A percentile compares a stretch with the other conserved stretches of the same genome.
phyloP scores from a whole-genome alignment of 2,888 invertebrate species.

The Sipha maydis region DNA sequence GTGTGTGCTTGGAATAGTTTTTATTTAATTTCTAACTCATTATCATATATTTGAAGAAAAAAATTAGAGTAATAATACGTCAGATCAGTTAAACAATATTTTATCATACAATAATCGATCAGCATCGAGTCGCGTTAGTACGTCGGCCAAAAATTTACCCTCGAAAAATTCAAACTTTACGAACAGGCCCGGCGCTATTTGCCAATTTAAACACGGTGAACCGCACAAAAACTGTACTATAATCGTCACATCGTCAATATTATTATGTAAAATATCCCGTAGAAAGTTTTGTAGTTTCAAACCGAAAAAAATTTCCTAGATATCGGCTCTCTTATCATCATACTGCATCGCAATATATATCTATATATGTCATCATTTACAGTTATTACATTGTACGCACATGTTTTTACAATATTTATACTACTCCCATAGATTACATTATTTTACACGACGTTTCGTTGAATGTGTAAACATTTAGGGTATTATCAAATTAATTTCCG shows the following conservation, averaged over 20 bases:
- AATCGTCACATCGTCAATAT: neutral
- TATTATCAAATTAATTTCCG: constrained; percentile 34
- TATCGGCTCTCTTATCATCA: too few relatives aligned
- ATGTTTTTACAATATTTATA: constrained; percentile 20
- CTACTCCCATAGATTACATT: neutral
- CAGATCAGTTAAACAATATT: neutral
- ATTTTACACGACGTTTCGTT: neutral
- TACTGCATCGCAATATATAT: too few relatives aligned
- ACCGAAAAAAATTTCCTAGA: too few relatives aligned
- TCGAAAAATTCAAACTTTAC: neutral
- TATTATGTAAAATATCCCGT: too few relatives aligned
- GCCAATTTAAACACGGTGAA: too few relatives aligned
- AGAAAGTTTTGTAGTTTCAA: too few relatives aligned
- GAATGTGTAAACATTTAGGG: constrained; percentile 4
- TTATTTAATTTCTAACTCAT: neutral
- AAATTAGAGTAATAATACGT: neutral
- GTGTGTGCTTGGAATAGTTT: constrained; percentile 21
- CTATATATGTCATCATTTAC: neutral
- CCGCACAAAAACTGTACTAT: too few relatives aligned
- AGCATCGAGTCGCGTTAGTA: neutral
- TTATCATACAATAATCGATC: neutral
- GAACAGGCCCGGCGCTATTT: too few relatives aligned
- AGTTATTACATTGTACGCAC: neutral
- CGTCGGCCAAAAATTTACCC: neutral
- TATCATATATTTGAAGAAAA: neutral